Evolutionary conservation across 2,113 vertebrate species (phyloP).

Genomic region (Saguinus imperator): DNA sequence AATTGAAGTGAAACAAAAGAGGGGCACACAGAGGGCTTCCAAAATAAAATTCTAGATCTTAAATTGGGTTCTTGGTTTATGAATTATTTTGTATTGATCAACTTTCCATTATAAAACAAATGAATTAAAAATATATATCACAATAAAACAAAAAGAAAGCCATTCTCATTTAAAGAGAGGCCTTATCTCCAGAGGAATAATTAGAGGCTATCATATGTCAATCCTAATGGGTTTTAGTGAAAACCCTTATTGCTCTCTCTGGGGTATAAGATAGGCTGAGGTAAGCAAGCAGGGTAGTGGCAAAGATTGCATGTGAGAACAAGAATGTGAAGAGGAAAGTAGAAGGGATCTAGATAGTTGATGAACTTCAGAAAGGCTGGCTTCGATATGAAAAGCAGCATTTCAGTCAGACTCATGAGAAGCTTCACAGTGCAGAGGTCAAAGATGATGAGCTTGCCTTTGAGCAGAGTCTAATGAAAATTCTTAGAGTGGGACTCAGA

Average conservation of each 20-base stretch:
- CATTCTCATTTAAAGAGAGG: neutral
- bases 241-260: neutral
- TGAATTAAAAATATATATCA: neutral
- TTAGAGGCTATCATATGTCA: neutral
- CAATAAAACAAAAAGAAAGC: constrained; percentile 18
- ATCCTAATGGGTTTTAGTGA: constrained; percentile 16
- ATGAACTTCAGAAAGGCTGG: neutral
- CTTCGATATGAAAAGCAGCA: neutral
- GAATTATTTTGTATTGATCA: neutral
- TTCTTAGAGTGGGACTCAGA: neutral
- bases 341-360: neutral
- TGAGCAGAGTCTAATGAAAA: neutral
- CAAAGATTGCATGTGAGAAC: neutral
- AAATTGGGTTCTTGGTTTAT: neutral
- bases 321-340: neutral
- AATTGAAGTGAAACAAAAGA: neutral
- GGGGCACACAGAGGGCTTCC: neutral
- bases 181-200: neutral
- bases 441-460: neutral
- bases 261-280: neutral
- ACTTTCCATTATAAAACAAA: neutral
- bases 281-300: neutral
- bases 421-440: neutral
- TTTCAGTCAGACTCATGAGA: neutral
- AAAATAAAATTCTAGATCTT: neutral